These are phyloP conservation scores for Oryzias curvinotus DNA, from an alignment of 2,113 vertebrate genomes.

Conservation along the genomic window DNA sequence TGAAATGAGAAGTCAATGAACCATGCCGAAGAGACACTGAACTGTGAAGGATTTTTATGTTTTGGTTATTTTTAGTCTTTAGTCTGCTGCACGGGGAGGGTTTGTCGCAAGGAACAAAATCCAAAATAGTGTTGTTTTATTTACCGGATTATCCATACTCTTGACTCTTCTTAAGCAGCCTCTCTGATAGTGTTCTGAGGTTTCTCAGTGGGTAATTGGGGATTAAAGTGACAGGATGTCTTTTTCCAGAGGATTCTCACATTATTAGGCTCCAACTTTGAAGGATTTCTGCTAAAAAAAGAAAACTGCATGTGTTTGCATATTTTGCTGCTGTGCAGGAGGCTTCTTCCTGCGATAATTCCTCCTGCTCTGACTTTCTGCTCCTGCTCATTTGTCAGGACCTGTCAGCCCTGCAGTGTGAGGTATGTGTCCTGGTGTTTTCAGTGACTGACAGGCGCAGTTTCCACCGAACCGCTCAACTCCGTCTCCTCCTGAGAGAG, in stretches of 20 bases:
- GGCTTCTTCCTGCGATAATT: not conserved
- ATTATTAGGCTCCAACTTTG: not conserved
- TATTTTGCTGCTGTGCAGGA: not conserved
- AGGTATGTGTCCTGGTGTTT: conserved; percentile 88
- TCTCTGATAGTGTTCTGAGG: conserved; percentile 2
- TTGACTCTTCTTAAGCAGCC: conserved; percentile 6
- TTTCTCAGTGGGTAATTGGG: not conserved
- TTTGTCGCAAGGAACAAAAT: not conserved
- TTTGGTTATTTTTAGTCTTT: conserved; percentile 20
- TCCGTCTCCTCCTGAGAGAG: conserved; percentile 82
- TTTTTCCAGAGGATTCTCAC: not conserved
- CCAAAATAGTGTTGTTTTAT: too few relatives aligned
- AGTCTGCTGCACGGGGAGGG: conserved; percentile 1
- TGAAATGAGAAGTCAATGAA: conserved; percentile 26
- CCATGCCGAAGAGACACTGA: conserved; percentile 4
- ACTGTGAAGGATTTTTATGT: conserved; percentile 1
- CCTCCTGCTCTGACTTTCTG: not conserved
- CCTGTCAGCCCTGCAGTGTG: conserved; percentile 82
- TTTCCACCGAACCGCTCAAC: conserved; percentile 85
- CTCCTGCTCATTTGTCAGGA: conserved; percentile 65
- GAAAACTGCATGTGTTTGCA: not conserved
- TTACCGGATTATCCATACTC: not conserved
- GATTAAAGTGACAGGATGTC: too few relatives aligned
- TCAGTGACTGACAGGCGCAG: conserved; percentile 87
- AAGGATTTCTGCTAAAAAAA: not conserved